phyloP scores from a whole-genome alignment of 2,113 vertebrate species.

The Macrotus californicus region DNA sequence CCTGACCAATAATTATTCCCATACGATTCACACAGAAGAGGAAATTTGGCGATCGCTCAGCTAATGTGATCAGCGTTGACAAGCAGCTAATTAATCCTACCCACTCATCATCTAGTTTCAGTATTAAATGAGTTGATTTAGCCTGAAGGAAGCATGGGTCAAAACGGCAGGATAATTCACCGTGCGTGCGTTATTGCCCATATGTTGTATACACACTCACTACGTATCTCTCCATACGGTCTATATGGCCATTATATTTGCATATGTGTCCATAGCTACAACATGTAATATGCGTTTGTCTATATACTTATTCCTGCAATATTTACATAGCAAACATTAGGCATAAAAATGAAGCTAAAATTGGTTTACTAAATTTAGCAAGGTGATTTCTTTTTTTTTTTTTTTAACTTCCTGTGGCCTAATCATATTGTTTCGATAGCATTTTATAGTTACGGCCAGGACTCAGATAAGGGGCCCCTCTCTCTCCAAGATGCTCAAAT shows the following conservation, averaged over 20 bases:
- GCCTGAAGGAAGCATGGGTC: neutral
- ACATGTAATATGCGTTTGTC: neutral
- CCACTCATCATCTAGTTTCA: conserved; percentile 29
- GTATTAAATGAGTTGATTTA: conserved; percentile 47
- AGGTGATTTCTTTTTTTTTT: neutral
- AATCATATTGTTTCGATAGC: conserved; percentile 43
- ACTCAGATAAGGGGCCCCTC: neutral
- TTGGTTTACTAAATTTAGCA: conserved; percentile 31
- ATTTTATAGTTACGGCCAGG: conserved; percentile 6
- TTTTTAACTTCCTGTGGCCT: neutral
- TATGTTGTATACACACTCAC: neutral
- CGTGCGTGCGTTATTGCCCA: neutral
- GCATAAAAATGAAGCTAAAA: conserved; percentile 28
- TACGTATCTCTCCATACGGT: neutral
- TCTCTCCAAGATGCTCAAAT: neutral
- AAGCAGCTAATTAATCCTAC: conserved; percentile 57
- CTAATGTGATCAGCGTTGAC: conserved; percentile 61
- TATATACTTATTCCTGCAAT: neutral
- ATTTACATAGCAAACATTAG: neutral
- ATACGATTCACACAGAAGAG: conserved; percentile 55
- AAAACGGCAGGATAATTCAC: conserved; percentile 3
- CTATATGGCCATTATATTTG: neutral
- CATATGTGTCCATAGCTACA: neutral
- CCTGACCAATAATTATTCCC: conserved; percentile 42
- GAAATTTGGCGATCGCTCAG: conserved; percentile 51